Base-by-base conservation (phyloP, 2,113 vertebrate genomes). In the Atractosteus spatula region DNA sequence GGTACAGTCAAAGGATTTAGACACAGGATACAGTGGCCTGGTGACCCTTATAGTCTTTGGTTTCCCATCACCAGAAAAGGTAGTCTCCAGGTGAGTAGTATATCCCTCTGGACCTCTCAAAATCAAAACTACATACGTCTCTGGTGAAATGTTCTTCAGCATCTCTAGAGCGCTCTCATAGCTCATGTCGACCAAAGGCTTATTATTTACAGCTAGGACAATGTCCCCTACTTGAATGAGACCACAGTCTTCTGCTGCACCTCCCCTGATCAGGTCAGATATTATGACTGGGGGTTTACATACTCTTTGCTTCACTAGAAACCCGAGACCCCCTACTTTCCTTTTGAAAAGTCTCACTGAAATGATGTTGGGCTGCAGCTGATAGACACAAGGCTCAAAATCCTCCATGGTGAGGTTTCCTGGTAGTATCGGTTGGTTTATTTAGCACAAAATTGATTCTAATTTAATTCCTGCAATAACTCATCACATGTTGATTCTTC, bases 341-440 rank as follows among this genome's bases (percentile, higher is more conserved):
- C 95, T 94, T 80, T 99, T 98, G 87, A 96, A 97, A 68, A 99
- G 95, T 68, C 94, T 95, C 68, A 98, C 96, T 0, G 97, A 99
- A 85, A 99, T 98, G 89, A 99, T 95, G 62, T 98, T 98, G 79
- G 97, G 97, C 78, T 98, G 96, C 81, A 98, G 95, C 81, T 98
- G 96, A 87, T 96, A 95, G 74, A 98, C 97, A 0, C 92, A 94
- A 61, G 95, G 91, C 82, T 88, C 91, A 8, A 89, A 91, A 61
- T 96, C 94, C 89, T 97, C 95, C 96, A 98, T 98, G 87, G 83
- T 84, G 85, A 67, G 71, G 56, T 1, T 3, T 11, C 56, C 42
- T 17, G 10, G 68, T 41, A 41, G 11, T 29, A 16, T 11, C 56
- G 43, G 62, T 71, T 69, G 13, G 74, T 69, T 80, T 77, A 74